Evolutionary conservation across 2,113 vertebrate species (phyloP).

Genomic region (Barnardius zonarius): DNA sequence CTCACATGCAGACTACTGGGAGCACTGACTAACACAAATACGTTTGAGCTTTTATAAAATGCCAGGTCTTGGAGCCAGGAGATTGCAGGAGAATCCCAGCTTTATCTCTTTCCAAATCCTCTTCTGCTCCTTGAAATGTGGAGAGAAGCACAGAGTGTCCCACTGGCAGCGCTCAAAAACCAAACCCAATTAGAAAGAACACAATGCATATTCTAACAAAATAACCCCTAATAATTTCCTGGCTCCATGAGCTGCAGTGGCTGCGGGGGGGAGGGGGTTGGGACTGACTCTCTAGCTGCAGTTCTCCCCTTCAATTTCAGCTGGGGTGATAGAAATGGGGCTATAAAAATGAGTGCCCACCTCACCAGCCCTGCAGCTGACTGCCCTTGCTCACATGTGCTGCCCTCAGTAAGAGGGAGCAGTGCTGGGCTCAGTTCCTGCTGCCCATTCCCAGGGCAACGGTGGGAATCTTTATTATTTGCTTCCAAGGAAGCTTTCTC

Average conservation of each 20-base stretch:
- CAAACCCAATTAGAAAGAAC: neutral
- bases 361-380: neutral
- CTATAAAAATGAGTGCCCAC: neutral
- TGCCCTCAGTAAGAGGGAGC: neutral
- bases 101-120: constrained; percentile 34
- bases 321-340: neutral
- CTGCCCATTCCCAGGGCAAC: neutral
- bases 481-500: neutral
- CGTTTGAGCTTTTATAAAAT: constrained; percentile 24
- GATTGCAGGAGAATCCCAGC: neutral
- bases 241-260: neutral
- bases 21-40: constrained; percentile 3
- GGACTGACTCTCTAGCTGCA: neutral
- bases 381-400: neutral
- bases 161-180: neutral
- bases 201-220: neutral
- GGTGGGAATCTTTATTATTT: neutral
- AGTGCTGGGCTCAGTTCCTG: neutral
- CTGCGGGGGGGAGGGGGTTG: neutral
- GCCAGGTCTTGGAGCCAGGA: constrained; percentile 1
- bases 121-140: neutral
- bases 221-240: neutral
- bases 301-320: neutral
- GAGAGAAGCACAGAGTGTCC: neutral
- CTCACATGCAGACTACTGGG: neutral